Base-by-base conservation (phyloP, 2,113 vertebrate genomes). In the Fregata magnificens region DNA sequence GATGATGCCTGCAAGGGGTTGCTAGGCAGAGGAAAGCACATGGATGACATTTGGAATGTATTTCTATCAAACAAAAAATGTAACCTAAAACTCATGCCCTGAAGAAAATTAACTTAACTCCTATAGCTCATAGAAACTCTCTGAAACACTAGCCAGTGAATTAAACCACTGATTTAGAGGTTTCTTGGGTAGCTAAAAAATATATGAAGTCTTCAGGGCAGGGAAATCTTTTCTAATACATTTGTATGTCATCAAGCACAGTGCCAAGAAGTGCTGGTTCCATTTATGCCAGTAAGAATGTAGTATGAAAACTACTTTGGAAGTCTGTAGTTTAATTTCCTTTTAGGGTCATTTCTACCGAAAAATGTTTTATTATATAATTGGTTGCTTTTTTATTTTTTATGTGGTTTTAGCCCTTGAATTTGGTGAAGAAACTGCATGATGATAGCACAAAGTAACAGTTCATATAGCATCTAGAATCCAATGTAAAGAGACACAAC, bases 31-130 rank as follows among this genome's bases (percentile, higher is more conserved):
- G 69, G 69, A 96, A 95, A 95, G 65, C 79, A 79, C 86, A 82
- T 38, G 65, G 91, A 86, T 97, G 92, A 92, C 69, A 92, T 97
- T 94, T 96, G 86, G 88, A 96, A 93, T 94, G 90, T 95, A 79
- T 89, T 95, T 95, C 78, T 95, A 78, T 87, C 25, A 67, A 91
- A 92, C 55, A 95, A 95, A 93, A 95, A 91, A 47, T 78, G 94
- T 89, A 96, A 95, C 91, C 52, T 79, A 91, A 96, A 95, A 89
- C 88, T 91, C 61, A 61, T 95, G 86, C 83, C 88, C 91, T 82
- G 69, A 89, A 93, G 94, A 91, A 91, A 89, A 92, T 81, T 81
- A 78, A 85, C 67, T 76, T 52, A 59, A 91, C 42, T 94, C 55
- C 76, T 92, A 3, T 44, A 78, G 65, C 52, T 92, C 22, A 4